Base-by-base conservation (phyloP, 1,140 invertebrate species). In the Euwallacea similis region DNA sequence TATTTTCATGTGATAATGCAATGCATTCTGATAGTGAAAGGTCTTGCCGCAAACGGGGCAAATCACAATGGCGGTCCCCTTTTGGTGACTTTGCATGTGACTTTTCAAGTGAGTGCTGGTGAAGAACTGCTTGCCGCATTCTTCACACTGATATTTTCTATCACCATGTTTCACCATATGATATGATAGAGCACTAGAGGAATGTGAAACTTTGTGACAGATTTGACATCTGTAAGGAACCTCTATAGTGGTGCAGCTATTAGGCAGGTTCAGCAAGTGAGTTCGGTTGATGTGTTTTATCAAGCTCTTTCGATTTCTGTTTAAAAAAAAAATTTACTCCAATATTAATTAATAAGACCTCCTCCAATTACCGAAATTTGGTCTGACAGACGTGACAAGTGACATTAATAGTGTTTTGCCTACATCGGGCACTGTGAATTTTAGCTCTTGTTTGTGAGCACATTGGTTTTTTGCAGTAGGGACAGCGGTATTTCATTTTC, bases 1-100 rank as follows among this genome's bases (percentile, higher is more conserved):
- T 6, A 73, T 73, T 62, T 76, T 66, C 74, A 78, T 72, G 50
- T 78, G 77, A 66, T 76, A 78, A 44, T 66, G 56, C 41, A 77
- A 58, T 44, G 65, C 74, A 42, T 58, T 75, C 7, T 6, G 43
- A 47, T 77, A 76, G 62, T 71, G 72, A 60, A 76, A 77, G 7
- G 33, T 65, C 56, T 77, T 77, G 9, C 76, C 76, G 66, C 76
- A 77, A 10, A 74, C 64, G 15, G 74, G 70, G 53, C 76, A 77
- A 7, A 77, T 46, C 9, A 66, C 65, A 9, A 62, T 43, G 3
- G 54, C 60, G 16, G 72, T 56, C 10, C 67, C 63, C 13, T 64
- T 71, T 21, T 50, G 67, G 58, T 77, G 76, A 9, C 44, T 58
- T 42, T 68, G 67, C 10, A 42, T 65, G 46, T 77, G 76, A 33